Evolutionary conservation across 2,797 vertebrate species (phyloP), one percentile per base, ranked within the genome.

Genomic region (Rhinella marina): DNA sequence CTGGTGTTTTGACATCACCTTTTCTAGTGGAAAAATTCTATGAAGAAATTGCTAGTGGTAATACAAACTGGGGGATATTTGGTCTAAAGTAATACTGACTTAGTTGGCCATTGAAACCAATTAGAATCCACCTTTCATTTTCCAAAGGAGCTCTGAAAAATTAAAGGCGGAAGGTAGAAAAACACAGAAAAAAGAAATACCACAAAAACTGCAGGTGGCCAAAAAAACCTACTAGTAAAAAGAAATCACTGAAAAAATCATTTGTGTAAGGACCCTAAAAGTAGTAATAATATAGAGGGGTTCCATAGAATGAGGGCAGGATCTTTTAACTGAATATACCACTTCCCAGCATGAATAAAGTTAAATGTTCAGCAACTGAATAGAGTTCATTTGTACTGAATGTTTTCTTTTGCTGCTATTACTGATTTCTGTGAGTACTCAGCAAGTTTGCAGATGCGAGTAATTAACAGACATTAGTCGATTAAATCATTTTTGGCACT

Each of bases 401-500:
- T 41, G 48, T 11, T 32, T 19, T 88, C 81, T 68, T 72, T 25
- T 88, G 84, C 78, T 76, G 59, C 50, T 25, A 68, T 59, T 25
- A 82, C 78, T 48, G 64, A 85, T 66, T 48, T 88, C 70, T 66
- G 59, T 32, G 68, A 82, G 27, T 3, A 70, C 41, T 81, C 76
- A 75, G 82, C 82, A 81, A 85, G 41, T 85, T 83, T 85, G 77
- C 76, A 88, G 87, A 85, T 88, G 82, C 75, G 77, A 62, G 27
- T 85, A 81, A 88, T 80, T 80, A 88, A 62, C 56, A 81, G 64
- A 68, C 77, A 80, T 54, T 56, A 79, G 76, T 27, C 57, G 56
- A 81, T 85, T 81, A 85, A 66, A 88, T 84, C 54, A 80, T 80
- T 88, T 88, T 85, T 84, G 87, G 82, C 87, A n/a, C 8, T 29